Evolutionary conservation across 2,113 vertebrate species (phyloP).

Genomic region (Capricornis sumatraensis): DNA sequence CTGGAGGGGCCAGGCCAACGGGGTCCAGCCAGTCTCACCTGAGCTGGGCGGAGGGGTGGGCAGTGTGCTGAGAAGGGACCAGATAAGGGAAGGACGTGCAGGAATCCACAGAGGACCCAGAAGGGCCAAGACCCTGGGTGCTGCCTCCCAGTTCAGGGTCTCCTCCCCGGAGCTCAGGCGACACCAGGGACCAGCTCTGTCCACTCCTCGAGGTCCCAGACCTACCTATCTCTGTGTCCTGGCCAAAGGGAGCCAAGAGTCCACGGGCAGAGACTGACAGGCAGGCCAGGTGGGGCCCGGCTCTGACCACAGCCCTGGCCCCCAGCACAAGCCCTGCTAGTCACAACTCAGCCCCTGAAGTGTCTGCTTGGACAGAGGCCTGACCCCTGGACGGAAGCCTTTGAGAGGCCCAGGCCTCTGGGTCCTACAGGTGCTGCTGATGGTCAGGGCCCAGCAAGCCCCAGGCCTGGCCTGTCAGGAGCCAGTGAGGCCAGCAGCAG

Average conservation of each 20-base stretch:
- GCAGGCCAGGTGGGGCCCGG: too few species aligned
- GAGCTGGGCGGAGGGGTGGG: rapidly evolving
- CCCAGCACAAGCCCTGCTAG: neutral
- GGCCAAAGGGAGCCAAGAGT: too few species aligned
- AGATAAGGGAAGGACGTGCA: neutral
- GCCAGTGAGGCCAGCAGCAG: neutral
- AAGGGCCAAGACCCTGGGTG: neutral
- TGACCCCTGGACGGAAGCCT: neutral
- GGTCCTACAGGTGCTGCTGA: neutral
- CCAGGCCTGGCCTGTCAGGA: neutral
- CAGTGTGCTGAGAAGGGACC: neutral
- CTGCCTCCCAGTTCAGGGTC: neutral
- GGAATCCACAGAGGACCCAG: neutral
- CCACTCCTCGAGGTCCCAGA: too few species aligned
- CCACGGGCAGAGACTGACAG: too few species aligned
- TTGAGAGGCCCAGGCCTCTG: neutral
- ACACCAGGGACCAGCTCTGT: too few species aligned
- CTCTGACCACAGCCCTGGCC: neutral
- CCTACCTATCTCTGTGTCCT: too few species aligned
- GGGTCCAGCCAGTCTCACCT: neutral
- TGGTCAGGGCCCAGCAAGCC: neutral
- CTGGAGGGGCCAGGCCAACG: rapidly evolving
- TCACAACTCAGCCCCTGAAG: neutral
- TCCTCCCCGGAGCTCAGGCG: neutral
- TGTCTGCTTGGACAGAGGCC: neutral